Evolutionary conservation across 2,113 vertebrate species (phyloP), one percentile per base, ranked within the genome.

Genomic region (Poeciliopsis occidentalis): DNA sequence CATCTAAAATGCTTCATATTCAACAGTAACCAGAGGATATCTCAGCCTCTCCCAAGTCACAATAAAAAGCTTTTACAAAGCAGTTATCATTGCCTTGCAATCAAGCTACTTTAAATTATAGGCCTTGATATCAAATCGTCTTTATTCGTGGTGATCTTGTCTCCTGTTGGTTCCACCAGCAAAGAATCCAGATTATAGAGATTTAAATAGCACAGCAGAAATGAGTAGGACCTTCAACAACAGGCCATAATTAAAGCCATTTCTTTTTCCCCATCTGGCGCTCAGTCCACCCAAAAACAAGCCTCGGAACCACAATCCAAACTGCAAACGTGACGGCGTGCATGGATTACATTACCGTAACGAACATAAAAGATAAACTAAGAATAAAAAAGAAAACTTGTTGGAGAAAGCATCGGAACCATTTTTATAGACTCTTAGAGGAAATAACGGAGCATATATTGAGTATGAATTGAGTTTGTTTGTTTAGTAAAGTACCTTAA

Each of bases 271-370:
- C 29, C 64, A 4, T 72, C 13, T 41, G 64, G 12, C 37, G 17
- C 44, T 68, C 39, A 41, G 13, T 57, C 47, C n/a, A 71, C 71
- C 37, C 79, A 26, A 12, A 27, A 67, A 78, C 73, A 81, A 76
- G 66, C 6, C 22, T 26, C 68, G 67, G 44, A 80, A 71, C 54
- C 26, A 24, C 69, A 3, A 54, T 47, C 69, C 67, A 60, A 51
- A 72, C 47, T 85, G 90, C 27, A 76, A 93, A 94, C 91, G 91
- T 94, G 92, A 91, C 75, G 24, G 32, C 6, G 0, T 69, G 88
- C 92, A 93, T 88, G 92, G 47, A 66, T 47, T 2, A 0, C 37
- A 67, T 85, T 92, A 92, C 92, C 92, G 89, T 94, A 94, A 92
- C 8, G 4, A 41, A 11, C 0, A 12, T 75, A 86, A 75, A 63